Evolutionary conservation across 2,113 vertebrate genomes (phyloP), one percentile per base, ranked within the genome.

Genomic region (Osmerus mordax): DNA sequence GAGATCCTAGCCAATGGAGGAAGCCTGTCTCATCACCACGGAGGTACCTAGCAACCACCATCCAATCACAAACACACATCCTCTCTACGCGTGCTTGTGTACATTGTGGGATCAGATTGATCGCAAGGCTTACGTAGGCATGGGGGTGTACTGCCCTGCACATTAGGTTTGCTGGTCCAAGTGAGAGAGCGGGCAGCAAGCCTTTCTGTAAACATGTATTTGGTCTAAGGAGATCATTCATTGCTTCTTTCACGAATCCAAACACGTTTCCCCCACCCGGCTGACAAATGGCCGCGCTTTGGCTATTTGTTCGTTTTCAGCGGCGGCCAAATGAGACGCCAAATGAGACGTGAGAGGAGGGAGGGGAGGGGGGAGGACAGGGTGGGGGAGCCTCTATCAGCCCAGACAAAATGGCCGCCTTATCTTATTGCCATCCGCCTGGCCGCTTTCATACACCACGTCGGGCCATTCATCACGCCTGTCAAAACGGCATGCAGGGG

Each of bases 1-100:
- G 97, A 99, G 92, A 98, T 99, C 83, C 95, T 99, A 81, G 96
- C 96, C 83, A 99, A 98, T 74, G 97, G 97, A 88, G 97, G 97
- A 80, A 98, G 97, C 79, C 91, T 99, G 84, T 99, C 97, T 72
- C 97, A 99, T 92, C 97, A 99, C 76, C 97, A 99, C 19, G 97
- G 97, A 98, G 97, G 97, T 99, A 95, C 36, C 8, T 47, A 47
- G 41, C 41, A 47, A 47, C 41, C 41, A 11, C 41, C 9, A 11
- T 2, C 41, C 41, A 11, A 47, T 12, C 41, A 11, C 41, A 47
- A 47, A 47, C 41, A 0, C 41, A 11, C 41, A 11, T 9, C 2
- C 32, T 28, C 32, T 28, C 32, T 36, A 36, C 32, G 8, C 41
- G 1, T 47, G 41, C 41, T 47, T 7, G 41, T 47, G 41, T 12